phyloP scores from a whole-genome alignment of 1,140 invertebrate species.

The Cydia strobilella region DNA sequence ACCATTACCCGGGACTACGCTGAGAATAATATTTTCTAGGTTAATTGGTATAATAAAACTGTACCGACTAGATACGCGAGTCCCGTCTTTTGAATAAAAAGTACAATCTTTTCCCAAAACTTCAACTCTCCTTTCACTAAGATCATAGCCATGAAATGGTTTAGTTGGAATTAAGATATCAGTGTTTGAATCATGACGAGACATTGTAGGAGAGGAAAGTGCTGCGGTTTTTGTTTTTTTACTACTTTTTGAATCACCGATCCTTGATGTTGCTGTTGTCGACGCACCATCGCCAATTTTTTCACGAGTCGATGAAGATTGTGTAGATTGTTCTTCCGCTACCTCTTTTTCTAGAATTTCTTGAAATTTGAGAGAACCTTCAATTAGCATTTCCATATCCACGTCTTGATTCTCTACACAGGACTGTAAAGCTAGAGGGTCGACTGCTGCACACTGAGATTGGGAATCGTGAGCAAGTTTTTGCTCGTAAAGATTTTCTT shows the following conservation, averaged over 20 bases:
- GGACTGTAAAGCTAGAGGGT: constrained; percentile 44
- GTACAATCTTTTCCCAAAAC: constrained; percentile 67
- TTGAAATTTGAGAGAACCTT: constrained; percentile 70
- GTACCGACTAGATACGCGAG: constrained; percentile 61
- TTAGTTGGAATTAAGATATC: constrained; percentile 41
- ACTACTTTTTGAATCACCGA: constrained; percentile 52
- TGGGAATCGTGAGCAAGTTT: constrained; percentile 45
- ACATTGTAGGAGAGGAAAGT: constrained; percentile 44
- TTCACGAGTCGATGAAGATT: constrained; percentile 35
- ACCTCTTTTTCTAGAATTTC: constrained; percentile 50
- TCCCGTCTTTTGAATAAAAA: constrained; percentile 76
- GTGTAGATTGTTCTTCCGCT: constrained; percentile 45
- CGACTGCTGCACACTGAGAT: constrained; percentile 48
- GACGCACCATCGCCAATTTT: background rate
- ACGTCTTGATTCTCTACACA: constrained; percentile 59
- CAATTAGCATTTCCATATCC: constrained; percentile 63
- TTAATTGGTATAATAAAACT: constrained; percentile 72
- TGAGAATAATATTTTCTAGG: constrained; percentile 60
- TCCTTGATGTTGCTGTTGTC: constrained; percentile 42
- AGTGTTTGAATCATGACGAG: constrained; percentile 30
- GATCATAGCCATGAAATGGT: constrained; percentile 70
- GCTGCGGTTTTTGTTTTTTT: constrained; percentile 53
- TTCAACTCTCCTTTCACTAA: constrained; percentile 77
- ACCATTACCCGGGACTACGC: constrained; percentile 56
- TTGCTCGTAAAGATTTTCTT: constrained; percentile 69